phyloP scores from a whole-genome alignment of 2,797 vertebrate genomes.

The Toxotes lorentzi region DNA sequence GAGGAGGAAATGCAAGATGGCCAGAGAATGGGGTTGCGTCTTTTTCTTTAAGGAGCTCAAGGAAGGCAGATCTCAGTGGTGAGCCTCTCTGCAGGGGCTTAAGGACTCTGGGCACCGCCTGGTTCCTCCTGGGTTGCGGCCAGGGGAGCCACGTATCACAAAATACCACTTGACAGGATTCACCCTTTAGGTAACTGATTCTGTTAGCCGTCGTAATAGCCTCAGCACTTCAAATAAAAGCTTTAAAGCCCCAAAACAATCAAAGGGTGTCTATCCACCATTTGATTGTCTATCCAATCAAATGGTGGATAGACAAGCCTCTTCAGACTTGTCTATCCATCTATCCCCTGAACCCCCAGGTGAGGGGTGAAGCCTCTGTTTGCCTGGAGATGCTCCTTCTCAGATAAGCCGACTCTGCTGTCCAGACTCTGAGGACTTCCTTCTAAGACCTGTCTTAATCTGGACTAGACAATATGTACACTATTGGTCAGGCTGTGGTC shows the following conservation, averaged over 20 bases:
- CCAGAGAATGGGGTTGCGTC: conserved; percentile 63
- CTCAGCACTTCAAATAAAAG: conserved; percentile 6
- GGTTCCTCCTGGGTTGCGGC: conserved; percentile 34
- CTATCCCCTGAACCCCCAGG: not conserved
- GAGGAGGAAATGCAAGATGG: conserved; percentile 44
- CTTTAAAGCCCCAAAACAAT: not conserved
- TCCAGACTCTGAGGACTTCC: conserved; percentile 47
- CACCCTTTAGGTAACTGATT: conserved; percentile 12
- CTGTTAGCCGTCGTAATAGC: conserved; percentile 13
- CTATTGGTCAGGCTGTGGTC: not conserved
- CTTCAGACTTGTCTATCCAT: not conserved
- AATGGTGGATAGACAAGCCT: no score
- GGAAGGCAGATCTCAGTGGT: conserved; percentile 48
- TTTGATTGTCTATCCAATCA: no score
- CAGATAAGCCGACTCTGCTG: conserved; percentile 66
- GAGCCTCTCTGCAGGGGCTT: conserved; percentile 37
- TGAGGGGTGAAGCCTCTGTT: conserved; percentile 21
- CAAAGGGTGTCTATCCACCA: no score
- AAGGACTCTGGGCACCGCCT: conserved; percentile 51
- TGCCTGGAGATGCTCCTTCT: conserved; percentile 15
- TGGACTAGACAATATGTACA: no score
- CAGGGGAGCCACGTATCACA: conserved; percentile 15
- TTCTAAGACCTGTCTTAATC: conserved; percentile 44
- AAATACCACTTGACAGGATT: conserved; percentile 31
- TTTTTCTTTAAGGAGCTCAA: conserved; percentile 66